Conservation (phyloP, 2,113 vertebrate genomes). For the Channa argus region DNA sequence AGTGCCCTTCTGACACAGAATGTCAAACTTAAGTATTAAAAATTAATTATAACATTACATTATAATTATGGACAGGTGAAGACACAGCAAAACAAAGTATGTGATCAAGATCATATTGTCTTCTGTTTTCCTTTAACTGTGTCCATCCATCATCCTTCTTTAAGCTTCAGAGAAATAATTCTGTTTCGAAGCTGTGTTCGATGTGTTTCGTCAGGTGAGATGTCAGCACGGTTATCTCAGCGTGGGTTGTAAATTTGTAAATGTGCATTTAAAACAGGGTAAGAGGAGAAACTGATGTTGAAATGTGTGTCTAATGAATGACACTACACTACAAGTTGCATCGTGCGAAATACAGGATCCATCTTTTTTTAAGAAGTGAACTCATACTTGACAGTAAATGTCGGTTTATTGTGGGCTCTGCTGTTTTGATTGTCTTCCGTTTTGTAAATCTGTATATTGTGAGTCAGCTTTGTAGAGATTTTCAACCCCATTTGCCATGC, state of each 20-base stretch:
- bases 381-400: not conserved
- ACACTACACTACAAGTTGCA: not conserved
- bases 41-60: not conserved
- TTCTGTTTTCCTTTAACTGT: not conserved
- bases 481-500: too few relatives aligned
- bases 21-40: conserved; percentile 26
- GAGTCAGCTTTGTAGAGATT: too few relatives aligned
- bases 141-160: not conserved
- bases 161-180: not conserved
- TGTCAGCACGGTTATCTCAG: not conserved
- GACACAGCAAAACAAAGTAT: conserved; percentile 3
- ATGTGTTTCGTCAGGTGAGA: not conserved
- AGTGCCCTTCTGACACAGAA: conserved; percentile 29
- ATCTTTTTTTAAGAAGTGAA: not conserved
- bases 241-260: not conserved
- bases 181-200: too few relatives aligned
- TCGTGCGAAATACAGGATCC: not conserved
- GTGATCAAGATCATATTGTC: not conserved
- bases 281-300: not conserved
- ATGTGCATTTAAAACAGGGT: not conserved
- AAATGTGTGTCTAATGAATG: not conserved
- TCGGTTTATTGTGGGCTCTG: not conserved
- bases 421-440: not conserved
- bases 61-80: conserved; percentile 9
- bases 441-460: not conserved